Conservation (phyloP, 2,888 invertebrate genomes). For the Dioctria rufipes region DNA sequence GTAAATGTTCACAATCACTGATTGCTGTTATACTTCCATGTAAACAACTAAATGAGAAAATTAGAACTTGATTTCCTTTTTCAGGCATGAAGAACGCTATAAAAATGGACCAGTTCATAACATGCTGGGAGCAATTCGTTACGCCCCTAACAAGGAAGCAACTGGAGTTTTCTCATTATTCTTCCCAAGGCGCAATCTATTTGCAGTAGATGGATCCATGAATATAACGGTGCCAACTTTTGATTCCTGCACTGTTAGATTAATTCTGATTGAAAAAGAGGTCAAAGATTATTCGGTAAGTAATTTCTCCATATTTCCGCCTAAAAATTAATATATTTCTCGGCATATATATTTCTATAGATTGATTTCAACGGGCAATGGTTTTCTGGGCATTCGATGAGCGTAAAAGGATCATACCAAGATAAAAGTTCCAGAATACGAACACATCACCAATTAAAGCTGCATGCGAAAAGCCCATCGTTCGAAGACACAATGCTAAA, state of each 20-base stretch:
- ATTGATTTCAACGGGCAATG: slow-evolving; percentile 82
- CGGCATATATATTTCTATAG: slow-evolving; percentile 70
- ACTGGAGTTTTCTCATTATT: slow-evolving; percentile 74
- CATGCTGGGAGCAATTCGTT: slow-evolving; percentile 73
- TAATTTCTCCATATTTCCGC: slow-evolving; percentile 48
- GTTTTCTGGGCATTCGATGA: slow-evolving; percentile 81
- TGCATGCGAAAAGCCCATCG: slow-evolving; percentile 80
- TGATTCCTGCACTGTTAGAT: slow-evolving; percentile 78
- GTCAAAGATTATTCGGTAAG: slow-evolving; percentile 80
- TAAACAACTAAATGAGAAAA: no score
- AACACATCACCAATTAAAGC: slow-evolving; percentile 79
- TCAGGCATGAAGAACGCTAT: slow-evolving; percentile 69
- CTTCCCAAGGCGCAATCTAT: slow-evolving; percentile 78
- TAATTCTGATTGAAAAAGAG: slow-evolving; percentile 79
- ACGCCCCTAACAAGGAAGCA: slow-evolving; percentile 77
- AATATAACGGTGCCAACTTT: slow-evolving; percentile 84
- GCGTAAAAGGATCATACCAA: slow-evolving; percentile 81
- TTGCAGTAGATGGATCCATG: slow-evolving; percentile 79
- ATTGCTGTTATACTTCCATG: no score
- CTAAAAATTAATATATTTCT: not conserved
- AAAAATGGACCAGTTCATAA: slow-evolving; percentile 74
- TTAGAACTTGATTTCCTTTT: not conserved
- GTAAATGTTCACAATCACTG: slow-evolving; percentile 8
- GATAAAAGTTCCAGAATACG: slow-evolving; percentile 80
- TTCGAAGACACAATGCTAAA: slow-evolving; percentile 80